phyloP scores from a whole-genome alignment of 2,888 invertebrate genomes.

The Trichopria drosophilae region DNA sequence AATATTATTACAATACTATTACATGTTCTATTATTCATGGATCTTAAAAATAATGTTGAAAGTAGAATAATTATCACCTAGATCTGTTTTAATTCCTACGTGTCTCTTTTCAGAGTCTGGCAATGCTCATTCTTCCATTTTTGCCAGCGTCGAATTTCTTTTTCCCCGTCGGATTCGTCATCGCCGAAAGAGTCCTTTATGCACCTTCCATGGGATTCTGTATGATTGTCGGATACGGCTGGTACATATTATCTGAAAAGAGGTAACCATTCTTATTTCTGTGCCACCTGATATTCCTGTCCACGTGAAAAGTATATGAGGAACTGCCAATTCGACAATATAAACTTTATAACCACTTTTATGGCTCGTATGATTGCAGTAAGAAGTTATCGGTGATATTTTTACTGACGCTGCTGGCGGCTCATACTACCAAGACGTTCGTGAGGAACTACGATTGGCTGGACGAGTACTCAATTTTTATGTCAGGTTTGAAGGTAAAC shows the following conservation, averaged over 20 bases:
- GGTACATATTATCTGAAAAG: conserved; percentile 70
- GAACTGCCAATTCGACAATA: background rate
- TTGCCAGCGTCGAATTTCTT: conserved; percentile 95
- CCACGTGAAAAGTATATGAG: too few relatives aligned
- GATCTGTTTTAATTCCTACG: background rate
- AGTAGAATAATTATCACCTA: background rate
- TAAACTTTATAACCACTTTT: conserved; percentile 1
- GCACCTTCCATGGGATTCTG: conserved; percentile 98
- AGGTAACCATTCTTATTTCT: conserved; percentile 51
- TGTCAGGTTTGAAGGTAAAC: conserved; percentile 85
- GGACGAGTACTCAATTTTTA: conserved; percentile 90
- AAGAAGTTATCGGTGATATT: conserved; percentile 70
- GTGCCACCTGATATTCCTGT: too few relatives aligned
- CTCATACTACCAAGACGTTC: conserved; percentile 85
- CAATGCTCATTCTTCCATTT: conserved; percentile 87
- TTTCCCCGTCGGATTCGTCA: conserved; percentile 96
- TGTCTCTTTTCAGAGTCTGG: conserved; percentile 70
- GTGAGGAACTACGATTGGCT: conserved; percentile 91
- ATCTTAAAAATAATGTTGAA: background rate
- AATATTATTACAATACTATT: background rate
- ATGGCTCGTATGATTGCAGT: conserved; percentile 45
- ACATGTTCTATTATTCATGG: background rate
- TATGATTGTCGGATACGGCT: conserved; percentile 86
- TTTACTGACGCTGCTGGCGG: conserved; percentile 69
- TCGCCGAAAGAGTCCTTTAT: conserved; percentile 93